A percentile compares a stretch with the other conserved stretches of the same genome.
Conservation (phyloP, 2,797 vertebrate genomes). For the Clarias fuscus region DNA sequence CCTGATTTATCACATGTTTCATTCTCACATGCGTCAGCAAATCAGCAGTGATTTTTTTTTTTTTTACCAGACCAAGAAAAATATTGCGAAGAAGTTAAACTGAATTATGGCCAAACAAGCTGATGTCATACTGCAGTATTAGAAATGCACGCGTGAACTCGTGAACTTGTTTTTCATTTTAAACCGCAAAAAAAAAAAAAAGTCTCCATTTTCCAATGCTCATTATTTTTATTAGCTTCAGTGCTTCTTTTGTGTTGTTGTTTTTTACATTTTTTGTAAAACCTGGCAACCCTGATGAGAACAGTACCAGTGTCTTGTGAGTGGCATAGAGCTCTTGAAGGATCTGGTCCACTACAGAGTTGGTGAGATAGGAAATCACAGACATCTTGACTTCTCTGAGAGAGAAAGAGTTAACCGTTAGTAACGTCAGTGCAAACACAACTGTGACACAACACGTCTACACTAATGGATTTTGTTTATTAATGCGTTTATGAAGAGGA, state of each 20-base stretch:
- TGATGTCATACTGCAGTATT: neutral
- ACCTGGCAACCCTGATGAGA: conserved; percentile 1
- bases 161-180: neutral
- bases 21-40: too few species aligned
- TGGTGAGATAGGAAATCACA: conserved; percentile 89
- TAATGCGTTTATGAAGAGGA: too few species aligned
- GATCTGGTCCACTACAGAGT: conserved; percentile 90
- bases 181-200: neutral
- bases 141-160: neutral
- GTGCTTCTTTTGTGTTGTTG: neutral
- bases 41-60: too few species aligned
- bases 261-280: neutral
- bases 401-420: conserved; percentile 8
- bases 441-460: neutral
- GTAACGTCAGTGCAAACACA: neutral
- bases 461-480: neutral
- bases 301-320: conserved; percentile 86
- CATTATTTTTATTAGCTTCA: neutral
- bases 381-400: conserved; percentile 88
- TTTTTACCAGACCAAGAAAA: too few species aligned
- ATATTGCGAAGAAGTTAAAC: neutral
- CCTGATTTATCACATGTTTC: too few species aligned
- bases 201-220: neutral
- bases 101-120: neutral
- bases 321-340: conserved; percentile 87